phyloP scores from a whole-genome alignment of 2,888 invertebrate genomes.

The Cyclophora albipunctata region DNA sequence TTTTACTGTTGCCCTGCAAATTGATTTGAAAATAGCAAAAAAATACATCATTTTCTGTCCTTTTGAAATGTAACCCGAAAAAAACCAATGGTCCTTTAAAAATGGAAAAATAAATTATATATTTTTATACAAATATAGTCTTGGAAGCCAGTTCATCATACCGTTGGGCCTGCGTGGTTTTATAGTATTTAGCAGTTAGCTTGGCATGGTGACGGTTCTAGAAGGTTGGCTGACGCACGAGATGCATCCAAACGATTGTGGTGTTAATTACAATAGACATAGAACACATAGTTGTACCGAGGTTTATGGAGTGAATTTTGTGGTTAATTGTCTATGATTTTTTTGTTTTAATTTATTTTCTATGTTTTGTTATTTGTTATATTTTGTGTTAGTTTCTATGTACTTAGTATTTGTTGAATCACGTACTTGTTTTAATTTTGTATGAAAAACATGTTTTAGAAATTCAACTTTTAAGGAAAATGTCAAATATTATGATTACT shows the following conservation, averaged over 20 bases:
- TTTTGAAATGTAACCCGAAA: too few relatives aligned
- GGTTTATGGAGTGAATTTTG: conserved; percentile 35
- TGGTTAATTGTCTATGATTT: conserved; percentile 6
- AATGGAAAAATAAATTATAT: not conserved
- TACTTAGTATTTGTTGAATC: not conserved
- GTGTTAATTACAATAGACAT: conserved; percentile 20
- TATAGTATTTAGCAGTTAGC: conserved; percentile 37
- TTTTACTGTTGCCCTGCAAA: too few relatives aligned
- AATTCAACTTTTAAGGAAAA: not conserved
- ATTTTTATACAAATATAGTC: not conserved
- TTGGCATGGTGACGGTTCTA: conserved; percentile 66
- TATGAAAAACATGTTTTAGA: not conserved
- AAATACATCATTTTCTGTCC: too few relatives aligned
- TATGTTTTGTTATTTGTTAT: too few relatives aligned
- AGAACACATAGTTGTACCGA: conserved; percentile 17
- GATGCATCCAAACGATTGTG: conserved; percentile 44
- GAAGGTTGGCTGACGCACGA: conserved; percentile 20
- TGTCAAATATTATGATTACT: too few relatives aligned
- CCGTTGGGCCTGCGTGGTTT: conserved; percentile 16
- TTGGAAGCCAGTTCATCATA: conserved; percentile 19
- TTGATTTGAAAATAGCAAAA: too few relatives aligned
- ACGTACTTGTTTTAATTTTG: not conserved
- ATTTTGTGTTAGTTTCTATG: conserved; percentile 1
- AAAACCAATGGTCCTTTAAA: too few relatives aligned
- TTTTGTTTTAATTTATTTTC: too few relatives aligned